Evolutionary conservation across 2,797 vertebrate genomes (phyloP).

Genomic region (Caiman crocodilus): DNA sequence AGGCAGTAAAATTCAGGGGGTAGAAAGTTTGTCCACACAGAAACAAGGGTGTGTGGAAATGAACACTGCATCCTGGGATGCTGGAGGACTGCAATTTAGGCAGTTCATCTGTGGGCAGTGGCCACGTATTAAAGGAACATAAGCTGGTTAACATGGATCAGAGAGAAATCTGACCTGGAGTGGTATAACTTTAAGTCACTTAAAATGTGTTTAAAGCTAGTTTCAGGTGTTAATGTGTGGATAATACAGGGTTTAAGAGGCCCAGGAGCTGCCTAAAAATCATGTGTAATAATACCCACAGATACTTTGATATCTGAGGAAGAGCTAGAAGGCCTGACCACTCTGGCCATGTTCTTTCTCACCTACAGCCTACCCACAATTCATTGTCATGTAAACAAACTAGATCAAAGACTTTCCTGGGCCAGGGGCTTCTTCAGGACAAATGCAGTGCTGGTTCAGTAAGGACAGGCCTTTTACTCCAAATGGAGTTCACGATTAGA

Average conservation of each 20-base stretch:
- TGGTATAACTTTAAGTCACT: too few relatives aligned
- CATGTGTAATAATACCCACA: rapidly evolving
- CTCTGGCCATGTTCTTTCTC: not conserved
- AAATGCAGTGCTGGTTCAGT: not conserved
- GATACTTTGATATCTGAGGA: not conserved
- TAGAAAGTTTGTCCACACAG: too few relatives aligned
- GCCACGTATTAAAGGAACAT: too few relatives aligned
- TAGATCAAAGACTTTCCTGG: not conserved
- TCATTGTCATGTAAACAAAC: not conserved
- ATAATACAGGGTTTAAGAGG: not conserved
- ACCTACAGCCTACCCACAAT: rapidly evolving
- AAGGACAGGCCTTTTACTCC: not conserved
- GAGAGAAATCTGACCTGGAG: too few relatives aligned
- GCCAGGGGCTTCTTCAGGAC: not conserved
- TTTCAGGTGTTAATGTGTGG: too few relatives aligned
- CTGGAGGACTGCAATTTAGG: too few relatives aligned
- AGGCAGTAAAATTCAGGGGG: not conserved
- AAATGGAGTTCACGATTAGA: not conserved
- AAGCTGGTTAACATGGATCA: too few relatives aligned
- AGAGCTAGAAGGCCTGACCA: not conserved
- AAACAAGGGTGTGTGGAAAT: too few relatives aligned
- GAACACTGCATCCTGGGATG: too few relatives aligned
- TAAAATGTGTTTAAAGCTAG: too few relatives aligned
- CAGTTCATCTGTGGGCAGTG: too few relatives aligned
- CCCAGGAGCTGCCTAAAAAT: not conserved